A percentile compares a stretch with the other conserved stretches of the same genome.
These are phyloP conservation scores for Ranitomeya imitator DNA, from an alignment of 2,113 vertebrate genomes.

Conservation along the genomic window DNA sequence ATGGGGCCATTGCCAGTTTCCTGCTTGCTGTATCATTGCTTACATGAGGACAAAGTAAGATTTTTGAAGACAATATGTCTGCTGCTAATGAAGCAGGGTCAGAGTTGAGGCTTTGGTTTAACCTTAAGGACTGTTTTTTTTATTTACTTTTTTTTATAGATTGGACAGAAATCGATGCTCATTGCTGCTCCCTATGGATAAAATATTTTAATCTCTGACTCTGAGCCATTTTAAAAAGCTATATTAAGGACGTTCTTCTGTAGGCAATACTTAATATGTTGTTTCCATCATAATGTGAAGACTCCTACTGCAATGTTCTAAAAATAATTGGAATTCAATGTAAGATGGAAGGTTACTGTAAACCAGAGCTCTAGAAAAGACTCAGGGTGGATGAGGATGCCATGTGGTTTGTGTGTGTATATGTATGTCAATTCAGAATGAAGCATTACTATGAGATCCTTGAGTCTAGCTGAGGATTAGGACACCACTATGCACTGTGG, in stretches of 20 bases:
- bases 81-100: not conserved
- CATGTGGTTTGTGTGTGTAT: no score
- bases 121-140: not conserved
- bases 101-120: not conserved
- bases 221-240: not conserved
- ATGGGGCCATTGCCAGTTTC: not conserved
- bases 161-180: not conserved
- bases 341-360: not conserved
- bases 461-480: not conserved
- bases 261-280: not conserved
- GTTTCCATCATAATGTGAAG: not conserved
- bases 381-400: no score
- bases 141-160: not conserved
- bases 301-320: not conserved
- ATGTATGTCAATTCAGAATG: no score
- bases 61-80: not conserved
- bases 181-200: not conserved
- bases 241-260: not conserved
- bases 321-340: not conserved
- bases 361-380: not conserved
- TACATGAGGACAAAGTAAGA: not conserved
- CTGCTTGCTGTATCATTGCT: not conserved
- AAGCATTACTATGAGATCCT: not conserved
- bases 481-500: not conserved
- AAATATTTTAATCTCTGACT: not conserved